Evolutionary conservation across 1,140 invertebrate species (phyloP).

Genomic region (Drosophila orena): DNA sequence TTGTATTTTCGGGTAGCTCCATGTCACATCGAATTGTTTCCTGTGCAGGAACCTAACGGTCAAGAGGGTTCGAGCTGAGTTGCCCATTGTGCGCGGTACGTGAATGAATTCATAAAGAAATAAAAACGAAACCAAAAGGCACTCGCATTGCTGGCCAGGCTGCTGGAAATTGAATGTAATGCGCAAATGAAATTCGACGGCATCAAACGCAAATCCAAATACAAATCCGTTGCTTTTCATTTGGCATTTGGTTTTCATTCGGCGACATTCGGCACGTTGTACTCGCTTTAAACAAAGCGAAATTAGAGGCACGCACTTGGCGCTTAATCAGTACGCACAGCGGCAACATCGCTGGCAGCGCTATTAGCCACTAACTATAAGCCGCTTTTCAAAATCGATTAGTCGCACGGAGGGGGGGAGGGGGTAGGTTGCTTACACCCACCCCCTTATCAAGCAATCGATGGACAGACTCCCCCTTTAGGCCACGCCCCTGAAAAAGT

Average conservation of each 20-base stretch:
- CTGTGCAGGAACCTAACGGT: conserved; percentile 61
- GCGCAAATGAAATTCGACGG: conserved; percentile 72
- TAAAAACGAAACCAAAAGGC: conserved; percentile 46
- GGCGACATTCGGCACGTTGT: conserved; percentile 36
- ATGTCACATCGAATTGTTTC: not conserved
- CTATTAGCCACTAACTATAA: conserved; percentile 67
- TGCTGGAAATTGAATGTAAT: conserved; percentile 75
- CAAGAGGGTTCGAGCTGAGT: conserved; percentile 61
- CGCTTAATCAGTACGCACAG: conserved; percentile 63
- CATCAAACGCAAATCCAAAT: conserved; percentile 55
- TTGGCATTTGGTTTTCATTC: conserved; percentile 14
- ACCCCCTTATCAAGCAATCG: conserved; percentile 25
- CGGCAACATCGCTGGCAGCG: conserved; percentile 22
- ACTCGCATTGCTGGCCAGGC: conserved; percentile 34
- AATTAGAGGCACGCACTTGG: conserved; percentile 76
- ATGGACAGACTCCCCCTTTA: conserved; percentile 36
- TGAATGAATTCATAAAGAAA: conserved; percentile 76
- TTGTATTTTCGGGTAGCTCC: not conserved
- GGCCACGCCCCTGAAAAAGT: conserved; percentile 21
- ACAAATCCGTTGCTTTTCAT: conserved; percentile 53
- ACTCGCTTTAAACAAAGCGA: conserved; percentile 74
- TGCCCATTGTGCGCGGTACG: conserved; percentile 58
- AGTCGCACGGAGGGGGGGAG: conserved; percentile 32
- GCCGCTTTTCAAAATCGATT: conserved; percentile 71
- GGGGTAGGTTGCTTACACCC: not conserved